These are phyloP conservation scores for Lasioglossum malachurum DNA, from an alignment of 2,888 invertebrate genomes.

Conservation along the genomic window DNA sequence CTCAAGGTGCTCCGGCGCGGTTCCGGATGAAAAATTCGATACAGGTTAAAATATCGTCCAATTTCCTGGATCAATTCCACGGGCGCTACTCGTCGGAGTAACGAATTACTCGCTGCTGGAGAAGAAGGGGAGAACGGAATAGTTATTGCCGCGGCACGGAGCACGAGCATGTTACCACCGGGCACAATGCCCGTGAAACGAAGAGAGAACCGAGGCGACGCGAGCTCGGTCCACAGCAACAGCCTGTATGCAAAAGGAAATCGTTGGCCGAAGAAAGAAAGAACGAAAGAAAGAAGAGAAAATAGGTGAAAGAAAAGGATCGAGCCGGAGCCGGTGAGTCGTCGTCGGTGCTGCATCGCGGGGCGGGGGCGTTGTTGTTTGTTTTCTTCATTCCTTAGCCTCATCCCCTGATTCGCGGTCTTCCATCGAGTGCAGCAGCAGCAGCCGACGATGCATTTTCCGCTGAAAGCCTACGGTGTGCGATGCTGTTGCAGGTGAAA, in stretches of 20 bases:
- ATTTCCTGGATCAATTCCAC: conserved; percentile 9
- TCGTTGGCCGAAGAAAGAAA: background rate
- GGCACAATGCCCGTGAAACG: conserved; percentile 13
- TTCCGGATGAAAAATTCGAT: conserved; percentile 17
- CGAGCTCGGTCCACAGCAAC: background rate
- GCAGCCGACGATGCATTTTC: conserved; percentile 53
- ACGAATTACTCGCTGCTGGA: background rate
- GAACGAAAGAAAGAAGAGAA: background rate
- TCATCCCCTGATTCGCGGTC: conserved; percentile 26
- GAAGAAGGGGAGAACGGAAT: conserved; percentile 7
- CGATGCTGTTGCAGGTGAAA: conserved; percentile 53
- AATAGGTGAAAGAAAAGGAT: conserved; percentile 24
- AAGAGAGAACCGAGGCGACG: background rate
- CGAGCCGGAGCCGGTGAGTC: conserved; percentile 16
- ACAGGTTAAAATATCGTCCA: conserved; percentile 20
- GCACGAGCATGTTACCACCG: background rate
- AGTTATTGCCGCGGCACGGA: conserved; percentile 13
- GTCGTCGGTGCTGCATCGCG: conserved; percentile 24
- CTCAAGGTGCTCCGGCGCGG: background rate
- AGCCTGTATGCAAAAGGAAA: conserved; percentile 25
- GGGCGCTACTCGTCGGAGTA: background rate
- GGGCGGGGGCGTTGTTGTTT: conserved; percentile 19
- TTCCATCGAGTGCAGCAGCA: background rate
- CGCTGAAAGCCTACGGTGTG: conserved; percentile 50
- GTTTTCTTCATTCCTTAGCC: conserved; percentile 34